phyloP scores from a whole-genome alignment of 2,888 invertebrate species.

The Caenorhabditis japonica region DNA sequence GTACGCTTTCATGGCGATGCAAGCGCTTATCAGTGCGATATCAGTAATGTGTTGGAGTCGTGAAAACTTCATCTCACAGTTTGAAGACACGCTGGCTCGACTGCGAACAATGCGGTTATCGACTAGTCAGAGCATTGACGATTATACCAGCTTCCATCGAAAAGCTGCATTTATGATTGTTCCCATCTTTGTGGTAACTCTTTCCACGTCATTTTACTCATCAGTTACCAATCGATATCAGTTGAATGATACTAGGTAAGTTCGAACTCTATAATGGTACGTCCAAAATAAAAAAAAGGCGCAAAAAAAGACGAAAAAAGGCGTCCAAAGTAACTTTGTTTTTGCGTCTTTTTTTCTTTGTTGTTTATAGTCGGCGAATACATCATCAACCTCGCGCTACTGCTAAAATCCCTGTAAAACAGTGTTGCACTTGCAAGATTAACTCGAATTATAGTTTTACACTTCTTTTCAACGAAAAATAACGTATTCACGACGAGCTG shows the following conservation, averaged over 20 bases:
- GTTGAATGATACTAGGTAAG: conserved; percentile 25
- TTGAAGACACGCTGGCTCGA: conserved; percentile 40
- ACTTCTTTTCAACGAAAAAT: too few relatives aligned
- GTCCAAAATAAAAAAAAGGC: too few relatives aligned
- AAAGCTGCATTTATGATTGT: conserved; percentile 40
- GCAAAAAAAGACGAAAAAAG: too few relatives aligned
- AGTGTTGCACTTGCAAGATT: too few relatives aligned
- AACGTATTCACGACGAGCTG: too few relatives aligned
- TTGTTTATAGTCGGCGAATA: too few relatives aligned
- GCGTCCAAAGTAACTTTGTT: too few relatives aligned
- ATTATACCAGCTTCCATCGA: conserved; percentile 39
- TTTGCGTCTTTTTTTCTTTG: too few relatives aligned
- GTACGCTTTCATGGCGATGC: conserved; percentile 33
- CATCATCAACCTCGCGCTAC: too few relatives aligned
- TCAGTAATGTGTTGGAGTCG: conserved; percentile 40
- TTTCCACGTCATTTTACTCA: conserved; percentile 36
- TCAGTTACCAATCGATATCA: conserved; percentile 30
- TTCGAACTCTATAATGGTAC: too few relatives aligned
- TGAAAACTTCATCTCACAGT: conserved; percentile 39
- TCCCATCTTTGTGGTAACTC: conserved; percentile 29
- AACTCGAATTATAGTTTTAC: too few relatives aligned
- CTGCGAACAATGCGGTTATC: conserved; percentile 42
- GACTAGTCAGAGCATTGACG: conserved; percentile 40
- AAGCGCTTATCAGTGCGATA: conserved; percentile 25
- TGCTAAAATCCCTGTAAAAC: too few relatives aligned